Percentiles rank a stretch among this genome's conserved stretches.
These are phyloP conservation scores for Drosophila quadrilineata DNA, from an alignment of 1,140 invertebrate genomes.

Conservation along the genomic window DNA sequence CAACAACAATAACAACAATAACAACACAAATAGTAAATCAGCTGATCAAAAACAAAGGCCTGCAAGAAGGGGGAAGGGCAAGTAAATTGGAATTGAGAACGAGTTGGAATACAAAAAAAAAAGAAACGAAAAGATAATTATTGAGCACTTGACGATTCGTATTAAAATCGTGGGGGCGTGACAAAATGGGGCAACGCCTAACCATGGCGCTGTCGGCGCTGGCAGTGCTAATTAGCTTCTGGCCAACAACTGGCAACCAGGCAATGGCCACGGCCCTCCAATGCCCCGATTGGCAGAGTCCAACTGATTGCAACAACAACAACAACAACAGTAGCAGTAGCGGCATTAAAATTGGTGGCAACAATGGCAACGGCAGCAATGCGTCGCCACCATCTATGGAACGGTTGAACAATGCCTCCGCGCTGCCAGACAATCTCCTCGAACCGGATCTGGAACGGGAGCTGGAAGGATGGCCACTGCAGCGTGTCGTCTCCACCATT, in stretches of 20 bases:
- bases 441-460: conserved; percentile 58
- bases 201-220: conserved; percentile 3
- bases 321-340: not conserved
- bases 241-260: conserved; percentile 3
- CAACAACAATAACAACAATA: not conserved
- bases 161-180: conserved; percentile 22
- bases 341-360: conserved; percentile 10
- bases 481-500: conserved; percentile 85
- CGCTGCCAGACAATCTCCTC: conserved; percentile 49
- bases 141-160: conserved; percentile 7
- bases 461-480: conserved; percentile 55
- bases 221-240: conserved; percentile 29
- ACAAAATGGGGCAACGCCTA: conserved; percentile 17
- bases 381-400: conserved; percentile 3
- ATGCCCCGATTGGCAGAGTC: conserved; percentile 37
- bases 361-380: not conserved
- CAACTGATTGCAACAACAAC: conserved; percentile 31
- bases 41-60: too few relatives aligned
- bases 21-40: not conserved
- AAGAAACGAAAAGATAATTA: conserved; percentile 14
- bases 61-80: too few relatives aligned
- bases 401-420: conserved; percentile 32
- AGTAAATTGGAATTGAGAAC: too few relatives aligned
- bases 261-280: conserved; percentile 13
- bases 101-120: too few relatives aligned